These are phyloP conservation scores for Phacellophora camtschatica DNA, from an alignment of 30 jellyfish, hydroid and myxozoan genomes.

Conservation along the genomic window DNA sequence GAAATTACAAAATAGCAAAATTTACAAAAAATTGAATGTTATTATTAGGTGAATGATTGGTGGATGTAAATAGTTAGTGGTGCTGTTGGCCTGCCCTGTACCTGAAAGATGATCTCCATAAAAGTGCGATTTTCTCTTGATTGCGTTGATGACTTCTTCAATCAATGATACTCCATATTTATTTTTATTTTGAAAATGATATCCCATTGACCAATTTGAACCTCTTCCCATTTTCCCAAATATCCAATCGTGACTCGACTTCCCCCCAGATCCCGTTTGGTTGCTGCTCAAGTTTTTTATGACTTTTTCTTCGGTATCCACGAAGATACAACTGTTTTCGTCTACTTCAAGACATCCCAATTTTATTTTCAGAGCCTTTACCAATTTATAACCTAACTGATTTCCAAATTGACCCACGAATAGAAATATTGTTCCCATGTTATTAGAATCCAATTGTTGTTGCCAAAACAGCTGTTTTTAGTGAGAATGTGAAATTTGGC, in stretches of 20 bases:
- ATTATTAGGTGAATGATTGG: no score
- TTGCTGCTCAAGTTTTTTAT: not conserved
- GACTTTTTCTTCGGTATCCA: conserved; percentile 49
- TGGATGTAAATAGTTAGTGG: no score
- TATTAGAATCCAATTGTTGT: not conserved
- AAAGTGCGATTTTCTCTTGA: conserved; percentile 3
- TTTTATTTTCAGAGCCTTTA: not conserved
- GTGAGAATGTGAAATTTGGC: no score
- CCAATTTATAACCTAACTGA: conserved; percentile 28
- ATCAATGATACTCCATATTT: not conserved
- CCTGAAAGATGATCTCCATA: not conserved
- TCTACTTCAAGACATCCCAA: not conserved
- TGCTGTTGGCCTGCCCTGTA: no score
- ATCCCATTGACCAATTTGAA: conserved; percentile 68
- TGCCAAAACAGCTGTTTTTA: not conserved
- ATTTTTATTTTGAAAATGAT: conserved; percentile 10
- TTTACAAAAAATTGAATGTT: no score
- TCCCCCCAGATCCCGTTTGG: not conserved
- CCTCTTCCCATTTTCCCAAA: conserved; percentile 55
- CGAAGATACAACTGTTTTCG: not conserved
- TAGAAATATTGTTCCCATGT: conserved; percentile 1
- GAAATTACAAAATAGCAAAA: no score
- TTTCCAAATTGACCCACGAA: conserved; percentile 68
- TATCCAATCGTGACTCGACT: not conserved
- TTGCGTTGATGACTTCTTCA: not conserved